Base-by-base conservation (phyloP, 30 jellyfish, hydroid and myxozoan genomes). In the Turritopsis dohrnii region DNA sequence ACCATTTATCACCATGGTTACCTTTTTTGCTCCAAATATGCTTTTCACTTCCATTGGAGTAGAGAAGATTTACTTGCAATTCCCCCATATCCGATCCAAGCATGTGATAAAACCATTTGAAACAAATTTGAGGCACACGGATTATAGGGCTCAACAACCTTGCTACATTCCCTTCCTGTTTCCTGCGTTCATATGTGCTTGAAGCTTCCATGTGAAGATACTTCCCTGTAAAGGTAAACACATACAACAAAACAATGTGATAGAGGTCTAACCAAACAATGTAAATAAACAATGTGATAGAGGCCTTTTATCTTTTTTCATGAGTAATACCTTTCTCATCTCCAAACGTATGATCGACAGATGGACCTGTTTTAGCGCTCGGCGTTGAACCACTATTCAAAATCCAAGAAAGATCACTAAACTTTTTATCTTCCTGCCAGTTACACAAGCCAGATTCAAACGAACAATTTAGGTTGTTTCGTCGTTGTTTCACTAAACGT, bases 141-240 rank as follows among this genome's bases (percentile, higher is more conserved):
- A 91, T 26, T 0, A 8, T n/a, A 21, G 94, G 97, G 60, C 97
- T 86, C 54, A 72, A 60, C 66, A 91, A 87, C 29, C 92, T 80
- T 53, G 97, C 97, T 1, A 74, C 86, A 83, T 86, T 93, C 26
- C 96, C 96, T 66, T 65, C 77, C 26, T 27, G 60, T 41, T 89
- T 79, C 26, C 90, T 76, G 29, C 87, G 86, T 16, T 71, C 73
- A 52, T 65, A 84, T 52, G 94, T 81, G 52, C 87, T 91, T 20
- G 97, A 91, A 29, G 97, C 94, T 41, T 91, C 97, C 25, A 91
- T 86, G 81, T 52, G 87, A 31, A 89, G 83, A 87, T 91, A 91
- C 31, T 65, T 79, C 1, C 97, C 97, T 91, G 60, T 3, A 27
- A 0, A 7, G 18, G 80, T 21, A 7, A 19, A 21, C 80, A 0